Evolutionary conservation across 2,888 invertebrate genomes (phyloP), one percentile per base, ranked within the genome.

Genomic region (Metacarcinus magister): DNA sequence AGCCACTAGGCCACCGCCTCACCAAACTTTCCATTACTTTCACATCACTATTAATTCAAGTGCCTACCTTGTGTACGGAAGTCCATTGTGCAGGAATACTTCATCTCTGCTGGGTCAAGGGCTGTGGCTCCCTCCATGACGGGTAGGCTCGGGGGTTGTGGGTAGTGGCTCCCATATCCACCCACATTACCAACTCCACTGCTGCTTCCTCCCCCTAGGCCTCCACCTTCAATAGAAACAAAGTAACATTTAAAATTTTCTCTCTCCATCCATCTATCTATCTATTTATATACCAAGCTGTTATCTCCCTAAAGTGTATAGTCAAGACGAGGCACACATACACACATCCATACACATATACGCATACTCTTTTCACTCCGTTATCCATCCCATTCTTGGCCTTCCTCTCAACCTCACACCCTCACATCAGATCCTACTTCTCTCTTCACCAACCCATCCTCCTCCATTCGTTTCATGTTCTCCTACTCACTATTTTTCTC

Each of bases 31-130:
- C 23, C 28, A 75, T 28, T n/a, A 10, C 75, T n/a, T 75, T 28
- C 0, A n/a, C 28, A 28, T 75, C 75, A 75, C 10, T 28, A 75
- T 28, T n/a, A 10, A n/a, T 0, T 75, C 23, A 89, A 8, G 46
- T 94, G 93, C 96, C 90, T 90, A 96, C 96, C 96, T 95, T 96
- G 96, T 10, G 96, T 89, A 46, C 97, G 96, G 97, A 98, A 98
- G 97, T 98, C 98, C 96, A 98, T 98, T 94, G 98, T 98, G 97
- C 98, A 98, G 95, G 98, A 98, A 97, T 98, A 98, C 97, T 98
- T 98, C 97, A 98, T 98, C 97, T 98, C 98, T n/a, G 98, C 97
- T 23, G 98, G 97, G 97, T 98, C 98, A 4, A 98, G 98, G 46
- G 98, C 98, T 67, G 98, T 97, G 46, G 98, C 98, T 48, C 98